Conservation (phyloP, 2,888 invertebrate species). For the Sycophila texana region DNA sequence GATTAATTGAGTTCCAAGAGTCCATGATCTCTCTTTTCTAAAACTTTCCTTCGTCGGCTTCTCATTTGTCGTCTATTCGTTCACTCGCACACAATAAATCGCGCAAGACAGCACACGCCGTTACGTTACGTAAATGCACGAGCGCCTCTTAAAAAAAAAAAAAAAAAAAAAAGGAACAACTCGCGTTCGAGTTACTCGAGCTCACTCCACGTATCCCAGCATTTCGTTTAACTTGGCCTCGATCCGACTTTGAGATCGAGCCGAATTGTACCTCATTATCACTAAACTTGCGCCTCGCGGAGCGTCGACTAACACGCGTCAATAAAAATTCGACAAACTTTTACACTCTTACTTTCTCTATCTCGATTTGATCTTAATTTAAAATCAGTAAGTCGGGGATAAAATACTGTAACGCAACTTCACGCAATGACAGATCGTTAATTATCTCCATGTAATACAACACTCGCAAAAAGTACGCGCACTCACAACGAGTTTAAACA, state of each 20-base stretch:
- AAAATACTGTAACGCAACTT: slow-evolving; percentile 51
- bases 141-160: slow-evolving; percentile 8
- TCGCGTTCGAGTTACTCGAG: neutral
- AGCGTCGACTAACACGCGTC: slow-evolving; percentile 38
- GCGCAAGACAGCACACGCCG: slow-evolving; percentile 44
- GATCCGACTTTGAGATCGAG: slow-evolving; percentile 7
- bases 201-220: neutral
- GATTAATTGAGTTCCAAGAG: slow-evolving; percentile 35
- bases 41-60: neutral
- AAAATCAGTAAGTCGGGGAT: slow-evolving; percentile 53
- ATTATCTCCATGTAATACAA: slow-evolving; percentile 11
- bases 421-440: slow-evolving; percentile 39
- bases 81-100: slow-evolving; percentile 1
- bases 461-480: neutral
- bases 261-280: slow-evolving; percentile 48
- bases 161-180: too few species aligned
- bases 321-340: slow-evolving; percentile 47
- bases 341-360: slow-evolving; percentile 10
- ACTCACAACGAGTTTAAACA: neutral
- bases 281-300: slow-evolving; percentile 24
- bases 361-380: slow-evolving; percentile 53
- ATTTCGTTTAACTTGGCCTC: neutral
- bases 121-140: slow-evolving; percentile 51
- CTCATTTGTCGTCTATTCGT: neutral
- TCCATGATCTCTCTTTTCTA: slow-evolving; percentile 7